These are phyloP conservation scores for Cephus pygmeus DNA, from an alignment of 2,888 invertebrate genomes.

Conservation along the genomic window DNA sequence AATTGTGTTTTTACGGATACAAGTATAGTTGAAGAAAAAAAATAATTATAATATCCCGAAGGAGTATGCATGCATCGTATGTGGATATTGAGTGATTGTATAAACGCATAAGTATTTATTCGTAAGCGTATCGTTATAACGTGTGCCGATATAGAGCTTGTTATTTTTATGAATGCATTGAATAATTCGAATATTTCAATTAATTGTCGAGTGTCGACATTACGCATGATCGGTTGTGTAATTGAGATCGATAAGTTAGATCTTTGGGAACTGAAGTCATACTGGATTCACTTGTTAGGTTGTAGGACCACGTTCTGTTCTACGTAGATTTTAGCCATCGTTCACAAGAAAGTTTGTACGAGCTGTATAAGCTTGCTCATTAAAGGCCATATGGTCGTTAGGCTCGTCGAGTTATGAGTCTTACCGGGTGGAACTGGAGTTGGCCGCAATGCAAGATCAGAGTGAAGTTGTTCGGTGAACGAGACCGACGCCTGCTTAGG, in stretches of 20 bases:
- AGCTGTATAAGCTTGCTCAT: neutral
- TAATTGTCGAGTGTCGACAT: neutral
- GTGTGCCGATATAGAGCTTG: neutral
- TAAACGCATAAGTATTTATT: neutral
- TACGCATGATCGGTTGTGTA: neutral
- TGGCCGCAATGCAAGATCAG: neutral
- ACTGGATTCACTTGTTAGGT: neutral
- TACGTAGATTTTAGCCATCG: neutral
- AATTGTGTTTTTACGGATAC: neutral
- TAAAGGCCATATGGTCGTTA: neutral
- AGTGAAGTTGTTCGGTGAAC: neutral
- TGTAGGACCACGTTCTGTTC: neutral
- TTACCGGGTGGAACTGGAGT: neutral
- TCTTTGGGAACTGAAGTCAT: neutral
- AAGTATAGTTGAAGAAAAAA: neutral
- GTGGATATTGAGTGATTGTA: neutral
- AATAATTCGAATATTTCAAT: neutral
- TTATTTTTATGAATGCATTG: neutral
- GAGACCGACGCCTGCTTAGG: neutral
- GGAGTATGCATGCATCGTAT: neutral
- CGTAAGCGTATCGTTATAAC: neutral
- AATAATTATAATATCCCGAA: neutral
- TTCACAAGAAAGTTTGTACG: neutral
- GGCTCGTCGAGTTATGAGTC: neutral
- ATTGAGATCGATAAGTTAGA: neutral